phyloP scores from a whole-genome alignment of 2,888 invertebrate genomes.

The Cataglyphis cursor region DNA sequence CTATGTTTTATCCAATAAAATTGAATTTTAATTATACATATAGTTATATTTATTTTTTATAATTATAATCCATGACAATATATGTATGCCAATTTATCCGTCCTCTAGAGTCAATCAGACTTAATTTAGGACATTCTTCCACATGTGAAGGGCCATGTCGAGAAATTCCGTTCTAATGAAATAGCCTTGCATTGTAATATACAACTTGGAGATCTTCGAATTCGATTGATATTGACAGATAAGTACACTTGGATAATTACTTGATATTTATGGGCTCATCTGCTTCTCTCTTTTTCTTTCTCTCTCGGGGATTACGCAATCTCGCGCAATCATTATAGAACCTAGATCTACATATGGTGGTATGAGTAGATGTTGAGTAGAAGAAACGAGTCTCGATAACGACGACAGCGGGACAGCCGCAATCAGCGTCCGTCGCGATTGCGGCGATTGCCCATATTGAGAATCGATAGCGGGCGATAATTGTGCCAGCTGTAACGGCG shows the following conservation, averaged over 20 bases:
- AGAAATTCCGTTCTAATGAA: neutral
- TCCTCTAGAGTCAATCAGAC: too few species aligned
- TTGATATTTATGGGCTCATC: neutral
- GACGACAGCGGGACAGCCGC: conserved; percentile 33
- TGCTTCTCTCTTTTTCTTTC: neutral
- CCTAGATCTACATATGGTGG: conserved; percentile 40
- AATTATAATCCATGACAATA: neutral
- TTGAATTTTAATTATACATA: neutral
- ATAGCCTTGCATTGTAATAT: neutral
- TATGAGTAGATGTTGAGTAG: conserved; percentile 16
- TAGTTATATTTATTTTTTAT: neutral
- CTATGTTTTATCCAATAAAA: neutral
- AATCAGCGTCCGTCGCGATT: conserved; percentile 36
- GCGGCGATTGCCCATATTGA: conserved; percentile 49
- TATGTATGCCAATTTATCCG: too few species aligned
- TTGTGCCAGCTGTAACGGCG: conserved; percentile 50
- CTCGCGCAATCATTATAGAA: conserved; percentile 27
- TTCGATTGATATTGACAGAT: conserved; percentile 32
- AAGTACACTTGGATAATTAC: conserved; percentile 31
- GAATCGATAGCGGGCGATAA: conserved; percentile 52
- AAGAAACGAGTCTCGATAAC: conserved; percentile 31
- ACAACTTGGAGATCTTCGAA: conserved; percentile 9
- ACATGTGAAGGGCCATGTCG: too few species aligned
- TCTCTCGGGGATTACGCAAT: conserved; percentile 16
- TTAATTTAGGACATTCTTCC: neutral